These are phyloP conservation scores for Adineta ricciae DNA, from an alignment of 2,888 invertebrate species.

Conservation along the genomic window DNA sequence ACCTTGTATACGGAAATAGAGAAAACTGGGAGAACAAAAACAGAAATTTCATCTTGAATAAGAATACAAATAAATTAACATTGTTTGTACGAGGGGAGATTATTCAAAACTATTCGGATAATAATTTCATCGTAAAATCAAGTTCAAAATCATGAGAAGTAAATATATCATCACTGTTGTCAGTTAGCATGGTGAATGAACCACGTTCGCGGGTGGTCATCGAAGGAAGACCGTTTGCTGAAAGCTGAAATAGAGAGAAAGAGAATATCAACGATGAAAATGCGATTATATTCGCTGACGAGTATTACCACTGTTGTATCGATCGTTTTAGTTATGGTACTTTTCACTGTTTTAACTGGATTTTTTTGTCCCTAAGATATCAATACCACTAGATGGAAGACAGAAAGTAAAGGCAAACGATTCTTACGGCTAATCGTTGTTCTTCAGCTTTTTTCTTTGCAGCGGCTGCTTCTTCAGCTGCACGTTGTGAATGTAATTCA, in stretches of 20 bases:
- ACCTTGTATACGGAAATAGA: too few relatives aligned
- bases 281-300: too few relatives aligned
- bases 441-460: not conserved
- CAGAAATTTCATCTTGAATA: too few relatives aligned
- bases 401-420: not conserved
- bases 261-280: too few relatives aligned
- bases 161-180: not conserved
- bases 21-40: too few relatives aligned
- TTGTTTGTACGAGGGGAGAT: too few relatives aligned
- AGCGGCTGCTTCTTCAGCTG: not conserved
- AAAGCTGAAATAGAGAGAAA: not conserved
- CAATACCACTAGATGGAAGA: not conserved
- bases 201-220: not conserved
- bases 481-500: not conserved
- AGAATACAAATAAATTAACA: too few relatives aligned
- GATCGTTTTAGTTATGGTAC: not conserved
- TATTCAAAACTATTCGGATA: not conserved
- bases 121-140: not conserved
- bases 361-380: not conserved
- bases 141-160: conserved; percentile 1
- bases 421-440: not conserved
- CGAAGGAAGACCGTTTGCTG: not conserved
- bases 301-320: too few relatives aligned
- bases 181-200: not conserved
- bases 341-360: not conserved